phyloP scores from a whole-genome alignment of 2,888 invertebrate genomes.

The Iselma pallidipennis region DNA sequence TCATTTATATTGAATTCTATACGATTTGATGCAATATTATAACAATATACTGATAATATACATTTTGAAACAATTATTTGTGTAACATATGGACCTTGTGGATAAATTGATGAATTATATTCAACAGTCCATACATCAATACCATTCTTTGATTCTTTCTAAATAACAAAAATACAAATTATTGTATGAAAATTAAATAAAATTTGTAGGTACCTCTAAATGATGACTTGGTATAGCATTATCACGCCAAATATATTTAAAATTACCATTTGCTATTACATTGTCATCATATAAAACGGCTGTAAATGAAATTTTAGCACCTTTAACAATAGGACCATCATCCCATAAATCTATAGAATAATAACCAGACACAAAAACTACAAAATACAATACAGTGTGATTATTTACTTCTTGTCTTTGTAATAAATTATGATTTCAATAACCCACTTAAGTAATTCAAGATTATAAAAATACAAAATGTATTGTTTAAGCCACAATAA shows the following conservation, averaged over 20 bases:
- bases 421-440: background rate
- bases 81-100: slow-evolving; percentile 64
- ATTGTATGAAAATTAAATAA: background rate
- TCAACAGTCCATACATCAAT: slow-evolving; percentile 66
- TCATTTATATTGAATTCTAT: slow-evolving; percentile 62
- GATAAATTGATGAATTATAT: slow-evolving; percentile 60
- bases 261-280: slow-evolving; percentile 56
- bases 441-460: slow-evolving; percentile 5
- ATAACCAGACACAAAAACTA: slow-evolving; percentile 33
- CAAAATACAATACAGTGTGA: background rate
- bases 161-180: slow-evolving; percentile 22
- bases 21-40: slow-evolving; percentile 51
- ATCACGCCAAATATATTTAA: slow-evolving; percentile 65
- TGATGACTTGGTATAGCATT: slow-evolving; percentile 60
- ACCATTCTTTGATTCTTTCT: slow-evolving; percentile 58
- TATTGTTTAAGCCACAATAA: background rate
- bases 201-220: slow-evolving; percentile 53
- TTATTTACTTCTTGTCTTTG: background rate
- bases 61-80: slow-evolving; percentile 59
- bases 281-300: slow-evolving; percentile 60
- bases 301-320: slow-evolving; percentile 71
- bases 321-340: slow-evolving; percentile 72
- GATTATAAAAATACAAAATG: slow-evolving; percentile 5
- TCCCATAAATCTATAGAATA: slow-evolving; percentile 61
- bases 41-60: slow-evolving; percentile 52